These are phyloP conservation scores for Antigone vipio DNA, from an alignment of 2,113 vertebrate species.

Conservation along the genomic window DNA sequence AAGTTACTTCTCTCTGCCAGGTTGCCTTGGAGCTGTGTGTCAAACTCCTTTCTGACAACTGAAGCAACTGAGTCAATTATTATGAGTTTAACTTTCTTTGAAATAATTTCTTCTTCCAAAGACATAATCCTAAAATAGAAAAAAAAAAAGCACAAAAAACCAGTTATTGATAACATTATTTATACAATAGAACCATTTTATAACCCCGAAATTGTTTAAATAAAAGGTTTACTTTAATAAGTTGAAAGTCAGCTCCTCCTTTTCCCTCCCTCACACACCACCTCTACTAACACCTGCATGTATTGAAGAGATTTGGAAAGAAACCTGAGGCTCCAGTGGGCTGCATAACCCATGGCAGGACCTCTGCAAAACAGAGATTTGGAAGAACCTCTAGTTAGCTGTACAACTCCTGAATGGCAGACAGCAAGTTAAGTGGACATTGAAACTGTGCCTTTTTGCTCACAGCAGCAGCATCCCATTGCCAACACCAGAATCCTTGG, in stretches of 20 bases:
- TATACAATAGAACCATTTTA: not conserved
- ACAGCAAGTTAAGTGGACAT: not conserved
- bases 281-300: not conserved
- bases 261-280: not conserved
- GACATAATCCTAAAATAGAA: slow-evolving; percentile 73
- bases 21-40: slow-evolving; percentile 82
- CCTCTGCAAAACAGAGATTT: not conserved
- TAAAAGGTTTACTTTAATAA: not conserved
- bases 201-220: not conserved
- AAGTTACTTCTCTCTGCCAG: slow-evolving; percentile 79
- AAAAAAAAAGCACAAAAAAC: not conserved
- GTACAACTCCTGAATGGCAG: not conserved
- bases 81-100: slow-evolving; percentile 77
- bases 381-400: not conserved
- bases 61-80: slow-evolving; percentile 86
- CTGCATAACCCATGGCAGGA: not conserved
- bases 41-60: slow-evolving; percentile 87
- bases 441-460: not conserved
- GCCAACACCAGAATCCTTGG: not conserved
- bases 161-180: not conserved
- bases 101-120: slow-evolving; percentile 87
- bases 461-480: not conserved
- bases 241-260: not conserved
- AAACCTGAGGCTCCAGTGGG: not conserved
- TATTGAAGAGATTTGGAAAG: not conserved